These are phyloP conservation scores for Dascillus cervinus DNA, from an alignment of 2,888 invertebrate genomes.

Conservation along the genomic window DNA sequence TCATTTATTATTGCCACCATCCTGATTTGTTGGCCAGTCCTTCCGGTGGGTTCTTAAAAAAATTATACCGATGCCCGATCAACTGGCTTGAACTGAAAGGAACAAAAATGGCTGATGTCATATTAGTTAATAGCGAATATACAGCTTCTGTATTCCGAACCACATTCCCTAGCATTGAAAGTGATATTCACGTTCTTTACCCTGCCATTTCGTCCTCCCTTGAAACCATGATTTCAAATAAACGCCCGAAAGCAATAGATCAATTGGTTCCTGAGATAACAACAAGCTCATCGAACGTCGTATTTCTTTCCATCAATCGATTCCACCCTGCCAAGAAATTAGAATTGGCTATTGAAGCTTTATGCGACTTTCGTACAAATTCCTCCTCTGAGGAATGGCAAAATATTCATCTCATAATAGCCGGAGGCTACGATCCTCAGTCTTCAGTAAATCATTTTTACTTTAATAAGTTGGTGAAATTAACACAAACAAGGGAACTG, in stretches of 20 bases:
- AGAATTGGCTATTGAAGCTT: constrained; percentile 72
- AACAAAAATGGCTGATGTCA: constrained; percentile 77
- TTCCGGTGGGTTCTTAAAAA: constrained; percentile 67
- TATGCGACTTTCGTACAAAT: constrained; percentile 57
- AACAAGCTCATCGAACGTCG: constrained; percentile 47
- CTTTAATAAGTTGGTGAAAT: constrained; percentile 63
- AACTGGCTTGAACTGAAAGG: constrained; percentile 89
- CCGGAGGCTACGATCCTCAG: constrained; percentile 92
- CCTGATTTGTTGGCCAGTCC: constrained; percentile 88
- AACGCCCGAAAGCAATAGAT: constrained; percentile 43
- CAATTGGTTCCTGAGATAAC: constrained; percentile 44
- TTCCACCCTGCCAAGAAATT: constrained; percentile 96
- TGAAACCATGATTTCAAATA: constrained; percentile 28
- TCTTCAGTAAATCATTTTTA: constrained; percentile 83
- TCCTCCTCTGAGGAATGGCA: constrained; percentile 52
- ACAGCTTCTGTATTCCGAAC: constrained; percentile 83
- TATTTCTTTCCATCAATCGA: constrained; percentile 92
- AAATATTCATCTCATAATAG: constrained; percentile 77
- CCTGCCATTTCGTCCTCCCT: constrained; percentile 73
- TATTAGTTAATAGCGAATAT: constrained; percentile 93
- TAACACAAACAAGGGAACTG: constrained; percentile 58
- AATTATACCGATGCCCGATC: constrained; percentile 75
- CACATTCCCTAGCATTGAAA: constrained; percentile 69
- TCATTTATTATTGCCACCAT: constrained; percentile 96
- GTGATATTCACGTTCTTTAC: constrained; percentile 72